Evolutionary conservation across 2,797 vertebrate genomes (phyloP).

Genomic region (Crocidura indochinensis): DNA sequence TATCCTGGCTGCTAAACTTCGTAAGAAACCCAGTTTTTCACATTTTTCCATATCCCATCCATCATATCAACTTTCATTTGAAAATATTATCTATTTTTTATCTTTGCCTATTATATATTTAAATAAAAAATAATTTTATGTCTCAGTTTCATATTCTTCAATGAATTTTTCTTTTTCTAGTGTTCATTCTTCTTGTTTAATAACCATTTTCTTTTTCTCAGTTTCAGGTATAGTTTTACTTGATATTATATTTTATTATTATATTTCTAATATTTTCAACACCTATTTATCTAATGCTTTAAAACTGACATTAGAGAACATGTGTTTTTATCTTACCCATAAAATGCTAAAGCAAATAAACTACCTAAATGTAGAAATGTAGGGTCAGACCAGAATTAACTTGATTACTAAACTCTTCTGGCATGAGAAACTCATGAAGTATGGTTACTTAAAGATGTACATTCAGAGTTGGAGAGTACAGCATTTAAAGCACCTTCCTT

Average conservation of each 20-base stretch:
- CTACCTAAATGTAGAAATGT: too few species aligned
- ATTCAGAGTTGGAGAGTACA: too few species aligned
- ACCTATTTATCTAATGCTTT: too few species aligned
- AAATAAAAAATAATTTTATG: not conserved
- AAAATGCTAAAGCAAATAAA: too few species aligned
- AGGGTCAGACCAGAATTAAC: too few species aligned
- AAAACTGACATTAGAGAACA: too few species aligned
- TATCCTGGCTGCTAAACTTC: not conserved
- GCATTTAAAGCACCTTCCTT: too few species aligned
- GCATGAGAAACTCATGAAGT: not conserved
- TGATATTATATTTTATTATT: slow-evolving; percentile 4
- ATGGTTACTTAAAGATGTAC: not conserved
- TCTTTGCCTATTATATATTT: not conserved
- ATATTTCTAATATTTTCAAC: not conserved
- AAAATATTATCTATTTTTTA: not conserved
- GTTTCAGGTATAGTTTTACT: not conserved
- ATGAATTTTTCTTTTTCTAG: not conserved
- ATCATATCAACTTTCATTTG: not conserved
- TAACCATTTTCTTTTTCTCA: not conserved
- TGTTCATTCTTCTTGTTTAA: not conserved
- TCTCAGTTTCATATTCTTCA: not conserved
- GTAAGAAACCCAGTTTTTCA: not conserved
- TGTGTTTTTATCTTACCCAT: too few species aligned
- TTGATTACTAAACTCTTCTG: too few species aligned
- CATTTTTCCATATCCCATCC: not conserved